Evolutionary conservation across 2,888 invertebrate genomes (phyloP), one percentile per base, ranked within the genome.

Genomic region (Horisme vitalbata): DNA sequence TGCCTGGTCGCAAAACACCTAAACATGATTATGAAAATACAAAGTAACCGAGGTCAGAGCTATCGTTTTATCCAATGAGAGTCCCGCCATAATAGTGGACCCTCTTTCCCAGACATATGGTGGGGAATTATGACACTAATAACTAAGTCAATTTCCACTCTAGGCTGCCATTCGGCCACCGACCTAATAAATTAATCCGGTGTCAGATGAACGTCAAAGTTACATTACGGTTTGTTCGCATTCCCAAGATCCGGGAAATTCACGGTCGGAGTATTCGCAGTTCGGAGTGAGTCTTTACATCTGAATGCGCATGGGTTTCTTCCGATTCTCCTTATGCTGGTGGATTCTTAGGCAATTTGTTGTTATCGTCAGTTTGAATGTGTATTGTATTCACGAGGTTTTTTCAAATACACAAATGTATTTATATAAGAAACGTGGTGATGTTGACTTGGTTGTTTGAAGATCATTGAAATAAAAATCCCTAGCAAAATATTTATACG

Each of bases 151-250:
- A 75, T 76, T 73, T 77, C 70, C 57, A 74, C 66, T 69, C 57
- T 62, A 71, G 68, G 57, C 65, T 68, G 61, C 59, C 62, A 63
- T 63, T 58, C 52, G 59, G 55, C 53, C 55, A 57, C 53, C 55
- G 55, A 64, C 65, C 77, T 78, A 81, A 77, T 82, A 82, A 82
- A 83, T 83, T 84, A 83, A 84, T 84, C 79, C 72, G 68, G 68
- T 71, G 78, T 79, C 78, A 69, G 81, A 83, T 83, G 73, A 76
- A 69, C 77, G 81, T 82, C 83, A 78, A 63, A 75, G 75, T 59
- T 64, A 69, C 72, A 72, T 74, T 70, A 76, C 28, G 47, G 49
- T 49, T 49, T 44, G 49, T 49, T 49, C 44, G 31, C 49, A 44
- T 45, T 49, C 28, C 24, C 38, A 32, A 24, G 39, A 39, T 49